Conservation (phyloP, 2,113 vertebrate species). For the Mesoclemmys tuberculata region DNA sequence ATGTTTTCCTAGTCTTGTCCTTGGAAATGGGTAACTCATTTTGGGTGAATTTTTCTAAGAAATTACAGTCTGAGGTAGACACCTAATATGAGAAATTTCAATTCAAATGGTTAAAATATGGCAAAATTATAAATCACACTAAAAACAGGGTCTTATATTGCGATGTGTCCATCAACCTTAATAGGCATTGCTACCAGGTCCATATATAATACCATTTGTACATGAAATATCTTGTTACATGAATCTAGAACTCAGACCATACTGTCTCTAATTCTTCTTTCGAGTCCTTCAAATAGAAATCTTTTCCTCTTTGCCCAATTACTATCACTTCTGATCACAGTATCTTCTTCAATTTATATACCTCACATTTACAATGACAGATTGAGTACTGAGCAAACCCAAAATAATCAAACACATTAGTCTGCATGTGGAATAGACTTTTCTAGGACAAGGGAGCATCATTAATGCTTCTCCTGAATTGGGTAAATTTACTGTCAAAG, state of each 20-base stretch:
- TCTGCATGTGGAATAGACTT: not conserved
- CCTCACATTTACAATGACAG: not conserved
- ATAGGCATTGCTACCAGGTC: conserved; percentile 3
- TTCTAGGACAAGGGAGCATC: not conserved
- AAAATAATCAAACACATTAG: conserved; percentile 7
- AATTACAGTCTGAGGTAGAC: conserved; percentile 25
- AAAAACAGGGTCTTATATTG: conserved; percentile 20
- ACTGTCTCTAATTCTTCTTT: not conserved
- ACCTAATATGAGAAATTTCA: conserved; percentile 35
- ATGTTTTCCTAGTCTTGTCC: not conserved
- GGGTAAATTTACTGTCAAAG: not conserved
- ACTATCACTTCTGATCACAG: not conserved
- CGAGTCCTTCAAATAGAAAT: not conserved
- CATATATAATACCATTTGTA: not conserved
- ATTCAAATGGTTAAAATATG: conserved; percentile 28
- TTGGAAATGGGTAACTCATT: not conserved
- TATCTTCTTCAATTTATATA: not conserved
- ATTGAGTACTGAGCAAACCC: not conserved
- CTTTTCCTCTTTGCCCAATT: not conserved
- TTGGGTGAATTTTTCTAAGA: not conserved
- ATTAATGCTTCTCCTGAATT: not conserved
- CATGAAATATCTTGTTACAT: not conserved
- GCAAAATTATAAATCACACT: not conserved
- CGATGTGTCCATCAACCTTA: conserved; percentile 44
- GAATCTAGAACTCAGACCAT: not conserved